A percentile compares a stretch with the other conserved stretches of the same genome.
These are phyloP conservation scores for Pyrocoelia pectoralis DNA, from an alignment of 2,888 invertebrate genomes.

Conservation along the genomic window DNA sequence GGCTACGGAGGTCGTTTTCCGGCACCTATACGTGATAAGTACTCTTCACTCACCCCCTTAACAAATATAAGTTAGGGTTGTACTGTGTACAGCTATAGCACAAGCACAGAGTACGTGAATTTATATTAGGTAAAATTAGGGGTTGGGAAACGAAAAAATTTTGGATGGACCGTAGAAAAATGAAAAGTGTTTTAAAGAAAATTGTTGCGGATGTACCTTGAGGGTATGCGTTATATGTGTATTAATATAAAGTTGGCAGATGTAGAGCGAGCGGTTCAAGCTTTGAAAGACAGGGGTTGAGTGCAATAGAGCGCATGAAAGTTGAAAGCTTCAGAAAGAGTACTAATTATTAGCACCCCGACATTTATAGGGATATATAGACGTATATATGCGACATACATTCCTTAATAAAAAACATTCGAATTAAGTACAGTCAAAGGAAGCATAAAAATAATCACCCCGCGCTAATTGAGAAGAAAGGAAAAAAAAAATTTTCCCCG, in stretches of 20 bases:
- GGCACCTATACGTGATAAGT: slow-evolving; percentile 40
- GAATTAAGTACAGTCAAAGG: slow-evolving; percentile 26
- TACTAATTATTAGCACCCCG: slow-evolving; percentile 58
- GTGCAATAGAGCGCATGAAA: slow-evolving; percentile 50
- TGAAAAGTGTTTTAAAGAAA: neutral
- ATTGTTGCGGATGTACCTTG: neutral
- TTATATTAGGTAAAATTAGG: slow-evolving; percentile 14
- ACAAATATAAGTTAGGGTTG: slow-evolving; percentile 18
- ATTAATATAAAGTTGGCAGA: slow-evolving; percentile 27
- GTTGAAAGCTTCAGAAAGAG: slow-evolving; percentile 53
- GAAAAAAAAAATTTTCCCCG: neutral
- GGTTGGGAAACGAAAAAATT: slow-evolving; percentile 15
- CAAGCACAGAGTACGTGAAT: slow-evolving; percentile 20
- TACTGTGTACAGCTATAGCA: slow-evolving; percentile 7
- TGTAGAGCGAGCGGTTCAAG: slow-evolving; percentile 31
- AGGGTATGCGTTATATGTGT: neutral
- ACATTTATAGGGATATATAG: slow-evolving; percentile 28
- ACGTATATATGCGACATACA: slow-evolving; percentile 20
- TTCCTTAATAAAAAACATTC: slow-evolving; percentile 25
- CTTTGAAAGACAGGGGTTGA: slow-evolving; percentile 40
- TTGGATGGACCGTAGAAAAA: no score
- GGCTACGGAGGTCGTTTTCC: slow-evolving; percentile 43
- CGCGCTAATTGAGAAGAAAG: no score
- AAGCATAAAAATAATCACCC: neutral
- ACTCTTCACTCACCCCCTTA: slow-evolving; percentile 36